Evolutionary conservation across 2,797 vertebrate species (phyloP).

Genomic region (Bradypodion ventrale): DNA sequence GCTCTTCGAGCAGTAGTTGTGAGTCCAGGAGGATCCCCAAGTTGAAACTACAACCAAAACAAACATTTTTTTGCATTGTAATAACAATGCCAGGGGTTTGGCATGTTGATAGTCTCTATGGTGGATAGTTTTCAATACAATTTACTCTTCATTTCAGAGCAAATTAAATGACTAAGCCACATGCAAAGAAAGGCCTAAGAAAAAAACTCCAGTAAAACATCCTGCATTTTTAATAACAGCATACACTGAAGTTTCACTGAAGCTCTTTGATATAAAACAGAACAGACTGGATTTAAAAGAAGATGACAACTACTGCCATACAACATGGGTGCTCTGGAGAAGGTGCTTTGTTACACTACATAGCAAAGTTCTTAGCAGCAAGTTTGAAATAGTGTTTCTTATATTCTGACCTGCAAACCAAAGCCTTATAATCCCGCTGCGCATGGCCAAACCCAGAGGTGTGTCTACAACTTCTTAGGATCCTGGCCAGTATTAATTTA

Average conservation of each 20-base stretch:
- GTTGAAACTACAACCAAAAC: too few species aligned
- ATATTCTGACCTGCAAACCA: not conserved
- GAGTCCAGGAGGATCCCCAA: too few species aligned
- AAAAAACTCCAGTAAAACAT: slow-evolving; percentile 10
- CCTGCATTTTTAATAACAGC: slow-evolving; percentile 37
- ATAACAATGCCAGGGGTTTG: not conserved
- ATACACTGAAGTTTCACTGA: not conserved
- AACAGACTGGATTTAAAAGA: not conserved
- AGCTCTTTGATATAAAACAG: not conserved
- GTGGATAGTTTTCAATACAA: not conserved
- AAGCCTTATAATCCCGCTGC: not conserved
- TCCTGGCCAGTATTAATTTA: not conserved
- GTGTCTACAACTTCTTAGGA: not conserved
- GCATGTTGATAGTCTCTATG: not conserved
- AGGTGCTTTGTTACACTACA: not conserved
- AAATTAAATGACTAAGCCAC: not conserved
- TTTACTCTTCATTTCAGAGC: not conserved
- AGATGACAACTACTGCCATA: not conserved
- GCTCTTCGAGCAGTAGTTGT: too few species aligned
- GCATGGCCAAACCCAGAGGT: not conserved
- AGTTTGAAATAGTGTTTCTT: not conserved
- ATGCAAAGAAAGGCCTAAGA: slow-evolving; percentile 13
- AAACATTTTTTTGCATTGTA: too few species aligned
- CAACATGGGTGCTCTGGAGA: not conserved
- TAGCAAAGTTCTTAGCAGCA: not conserved